Evolutionary conservation across 2,797 vertebrate genomes (phyloP).

Genomic region (Smutsia temminckii): DNA sequence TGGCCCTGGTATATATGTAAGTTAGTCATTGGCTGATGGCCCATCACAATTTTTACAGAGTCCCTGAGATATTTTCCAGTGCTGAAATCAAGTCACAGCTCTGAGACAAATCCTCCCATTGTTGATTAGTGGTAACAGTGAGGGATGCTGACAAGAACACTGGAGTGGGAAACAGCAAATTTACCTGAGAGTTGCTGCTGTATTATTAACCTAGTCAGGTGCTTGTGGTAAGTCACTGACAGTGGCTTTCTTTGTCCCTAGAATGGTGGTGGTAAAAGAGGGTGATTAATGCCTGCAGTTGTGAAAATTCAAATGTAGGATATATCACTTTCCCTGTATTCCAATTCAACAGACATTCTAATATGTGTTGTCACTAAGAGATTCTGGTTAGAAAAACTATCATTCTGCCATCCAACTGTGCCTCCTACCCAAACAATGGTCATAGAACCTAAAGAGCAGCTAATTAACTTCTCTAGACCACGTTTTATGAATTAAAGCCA

Average conservation of each 20-base stretch:
- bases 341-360: slow-evolving; percentile 16
- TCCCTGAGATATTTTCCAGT: neutral
- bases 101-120: slow-evolving; percentile 10
- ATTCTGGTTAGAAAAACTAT: slow-evolving; percentile 40
- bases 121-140: neutral
- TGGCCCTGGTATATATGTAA: neutral
- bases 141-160: slow-evolving; percentile 28
- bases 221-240: neutral
- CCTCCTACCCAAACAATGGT: neutral
- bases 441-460: neutral
- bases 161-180: neutral
- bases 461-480: slow-evolving; percentile 17
- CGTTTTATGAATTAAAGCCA: slow-evolving; percentile 13
- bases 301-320: slow-evolving; percentile 31
- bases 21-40: neutral
- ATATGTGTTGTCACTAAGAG: neutral
- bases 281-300: neutral
- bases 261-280: neutral
- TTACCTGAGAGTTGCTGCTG: neutral
- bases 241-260: neutral
- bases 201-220: neutral
- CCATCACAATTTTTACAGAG: slow-evolving; percentile 2
- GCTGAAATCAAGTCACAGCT: neutral
- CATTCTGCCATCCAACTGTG: slow-evolving; percentile 10
- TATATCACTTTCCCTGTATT: slow-evolving; percentile 36